Evolutionary conservation across 2,797 vertebrate species (phyloP).

Genomic region (Brachyalestes nurse): DNA sequence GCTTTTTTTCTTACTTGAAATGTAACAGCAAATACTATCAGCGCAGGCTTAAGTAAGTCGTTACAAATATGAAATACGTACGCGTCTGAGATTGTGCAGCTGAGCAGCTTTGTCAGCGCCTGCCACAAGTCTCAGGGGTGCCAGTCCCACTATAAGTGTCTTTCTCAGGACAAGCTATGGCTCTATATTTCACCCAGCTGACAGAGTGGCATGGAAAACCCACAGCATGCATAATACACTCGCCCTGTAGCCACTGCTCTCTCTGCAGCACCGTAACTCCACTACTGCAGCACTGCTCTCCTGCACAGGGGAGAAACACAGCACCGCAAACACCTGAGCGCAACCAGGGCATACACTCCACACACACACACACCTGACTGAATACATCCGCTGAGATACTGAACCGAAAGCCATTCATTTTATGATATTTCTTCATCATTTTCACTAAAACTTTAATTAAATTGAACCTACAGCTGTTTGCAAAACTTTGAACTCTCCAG

Average conservation of each 20-base stretch:
- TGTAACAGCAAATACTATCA: neutral
- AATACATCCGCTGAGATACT: neutral
- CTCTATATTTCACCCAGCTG: conserved; percentile 22
- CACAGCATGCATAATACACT: conserved; percentile 46
- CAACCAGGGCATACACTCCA: too few species aligned
- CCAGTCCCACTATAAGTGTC: conserved; percentile 32
- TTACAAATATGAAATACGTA: neutral
- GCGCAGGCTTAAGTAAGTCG: neutral
- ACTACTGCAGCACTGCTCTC: neutral
- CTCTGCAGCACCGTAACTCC: conserved; percentile 12
- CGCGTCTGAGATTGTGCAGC: neutral
- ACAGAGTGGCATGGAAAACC: conserved; percentile 25
- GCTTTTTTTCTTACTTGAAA: neutral
- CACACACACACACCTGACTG: neutral
- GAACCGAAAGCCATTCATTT: neutral
- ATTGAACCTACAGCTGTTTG: too few species aligned
- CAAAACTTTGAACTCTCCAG: too few species aligned
- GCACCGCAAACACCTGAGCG: neutral
- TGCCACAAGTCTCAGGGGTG: conserved; percentile 8
- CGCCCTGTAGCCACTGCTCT: conserved; percentile 9
- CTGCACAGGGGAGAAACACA: neutral
- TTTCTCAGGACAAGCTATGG: conserved; percentile 27
- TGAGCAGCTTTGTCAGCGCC: conserved; percentile 9
- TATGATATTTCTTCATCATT: too few species aligned
- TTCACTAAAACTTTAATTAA: too few species aligned